Evolutionary conservation across 2,797 vertebrate genomes (phyloP), one percentile per base, ranked within the genome.

Genomic region (Botia almorhae): DNA sequence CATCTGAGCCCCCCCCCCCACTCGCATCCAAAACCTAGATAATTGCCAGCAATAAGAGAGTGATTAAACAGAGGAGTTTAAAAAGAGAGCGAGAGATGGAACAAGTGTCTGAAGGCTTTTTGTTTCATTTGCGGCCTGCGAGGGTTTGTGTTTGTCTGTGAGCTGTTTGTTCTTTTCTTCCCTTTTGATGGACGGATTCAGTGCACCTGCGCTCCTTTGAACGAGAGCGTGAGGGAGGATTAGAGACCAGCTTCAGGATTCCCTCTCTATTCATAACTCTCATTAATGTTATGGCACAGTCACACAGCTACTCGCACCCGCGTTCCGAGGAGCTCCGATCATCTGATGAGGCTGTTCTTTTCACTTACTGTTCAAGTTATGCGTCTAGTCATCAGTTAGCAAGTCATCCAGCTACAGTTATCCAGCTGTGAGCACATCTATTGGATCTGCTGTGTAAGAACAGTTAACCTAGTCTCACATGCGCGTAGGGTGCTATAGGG

Each of bases 11-110:
- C 81, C 53, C 80, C 76, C 39, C 88, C 21, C 60, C 33, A 39
- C 78, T 87, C 86, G 56, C 81, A 76, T 82, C 78, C 46, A 82
- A 84, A 83, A 80, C 79, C 48, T 46, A 84, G 81, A 78, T 80
- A 81, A 81, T 83, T 87, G 88, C 85, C 84, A 87, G 82, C 84
- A 85, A 86, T 86, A 83, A 87, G 84, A 83, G 84, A 74, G 84
- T 78, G 83, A 87, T 85, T 82, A 85, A 87, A 86, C 69, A 83
- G 78, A 81, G 83, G 55, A 65, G 80, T 74, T 55, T 67, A 26
- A 33, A 76, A 81, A 68, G 83, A 36, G 74, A 67, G 78, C n/a
- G 74, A 65, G 69, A 69, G 76, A 70, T 73, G 71, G 60, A 61
- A 76, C 50, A 76, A 78, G 81, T 83, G 75, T 75, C 77, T 83